Base-by-base conservation (phyloP, 2,113 vertebrate genomes). In the Saguinus imperator region DNA sequence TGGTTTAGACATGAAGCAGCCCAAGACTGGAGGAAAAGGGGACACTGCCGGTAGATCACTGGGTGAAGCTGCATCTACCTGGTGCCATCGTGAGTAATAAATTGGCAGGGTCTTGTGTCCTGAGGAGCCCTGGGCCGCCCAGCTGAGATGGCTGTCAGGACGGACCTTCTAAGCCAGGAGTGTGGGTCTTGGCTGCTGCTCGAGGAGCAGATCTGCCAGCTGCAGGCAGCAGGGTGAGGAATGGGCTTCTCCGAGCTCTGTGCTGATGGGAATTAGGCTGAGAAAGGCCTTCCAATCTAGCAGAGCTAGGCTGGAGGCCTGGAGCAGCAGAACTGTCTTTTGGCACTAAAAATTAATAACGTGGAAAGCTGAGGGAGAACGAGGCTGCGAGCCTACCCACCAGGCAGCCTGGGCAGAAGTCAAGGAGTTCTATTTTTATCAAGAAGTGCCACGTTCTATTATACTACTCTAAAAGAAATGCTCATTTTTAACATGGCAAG, bases 381-480 rank as follows among this genome's bases (percentile, higher is more conserved):
- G 20, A 84, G 87, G 91, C 95, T 94, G 70, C 0, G 43, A 94
- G 95, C 92, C 91, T 98, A 97, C 98, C 98, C 98, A 94, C 94
- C 85, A 97, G 98, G 98, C 98, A 97, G 91, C 94, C 97, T 96
- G 94, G 97, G 94, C 98, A 94, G 94, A 95, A 97, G 95, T 57
- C 95, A 92, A 66, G 48, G 4, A 23, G 1, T 97, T 98, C 98
- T 99, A 98, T 98, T 98, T 98, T 98, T 98, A 98, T 96, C 96
- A 84, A 75, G 43, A 89, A 94, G 98, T 97, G 96, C 95, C 97
- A 94, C 55, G 52, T 98, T 97, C 95, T 79, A 97, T 98, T 97
- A 96, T 90, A 91, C 96, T 86, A 89, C 97, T 97, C 91, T 43
- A 70, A 10, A 11, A 93, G 88, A 98, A 97, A 98, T 52, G 95